Base-by-base conservation (phyloP, 2,888 invertebrate species). In the Cyaniris semiargus region DNA sequence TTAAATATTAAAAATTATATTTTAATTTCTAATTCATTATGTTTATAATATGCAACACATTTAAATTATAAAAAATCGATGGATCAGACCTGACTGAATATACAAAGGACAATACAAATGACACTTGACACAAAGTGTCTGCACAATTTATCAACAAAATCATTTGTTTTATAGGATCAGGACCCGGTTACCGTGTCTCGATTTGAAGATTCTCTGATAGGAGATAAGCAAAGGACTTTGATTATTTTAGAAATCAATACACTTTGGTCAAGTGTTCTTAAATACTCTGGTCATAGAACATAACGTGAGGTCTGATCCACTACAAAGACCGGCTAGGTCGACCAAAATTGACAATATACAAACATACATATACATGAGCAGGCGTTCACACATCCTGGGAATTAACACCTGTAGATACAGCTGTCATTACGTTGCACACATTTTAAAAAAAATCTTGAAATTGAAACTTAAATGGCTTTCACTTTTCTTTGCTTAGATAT, bases 1-100 rank as follows among this genome's bases (percentile, higher is more conserved):
- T 82, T 48, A 74, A 7, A 74, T 15, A 72, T 44, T 72, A 72
- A 48, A 53, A 74, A 74, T 74, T 38, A 48, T 48, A 53, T 74
- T 53, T 53, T 74, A 53, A 15, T 31, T 48, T 18, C 15, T 74
- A 74, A 48, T 74, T 74, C 74, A 48, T 27, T 74, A 74, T 27
- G 27, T 66, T 27, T 66, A 66, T 44, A 44, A 44, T 66, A 66
- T 66, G 48, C 48, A 75, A 75, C 44, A 53, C 48, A 75, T 21
- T 75, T 48, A 53, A 74, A 74, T 48, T 74, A 70, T 34, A 70
- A 71, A 70, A 71, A 8, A 71, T 18, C 6, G 5, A 72, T 23
- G 23, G 53, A 74, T 27, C 23, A 48, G 74, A 74, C 27, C 48
- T 53, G 48, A 72, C 27, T 66, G 1, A 66, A 66, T 66, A 66